Conservation (phyloP, 2,888 invertebrate genomes). For the Synergus gifuensis region DNA sequence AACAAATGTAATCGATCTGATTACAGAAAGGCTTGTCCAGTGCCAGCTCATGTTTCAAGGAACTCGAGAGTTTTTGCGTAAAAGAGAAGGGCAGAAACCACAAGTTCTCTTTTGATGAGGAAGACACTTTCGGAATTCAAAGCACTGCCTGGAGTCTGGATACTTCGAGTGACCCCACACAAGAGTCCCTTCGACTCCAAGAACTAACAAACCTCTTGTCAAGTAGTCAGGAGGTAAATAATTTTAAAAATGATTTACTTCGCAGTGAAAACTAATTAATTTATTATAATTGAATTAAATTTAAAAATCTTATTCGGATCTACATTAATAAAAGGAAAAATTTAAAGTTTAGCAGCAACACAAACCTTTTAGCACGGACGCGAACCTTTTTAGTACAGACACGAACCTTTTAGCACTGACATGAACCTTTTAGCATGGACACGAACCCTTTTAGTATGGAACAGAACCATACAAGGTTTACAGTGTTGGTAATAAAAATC, state of each 20-base stretch:
- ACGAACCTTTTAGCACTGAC: not conserved
- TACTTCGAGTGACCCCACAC: conserved; percentile 56
- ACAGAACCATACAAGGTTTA: not conserved
- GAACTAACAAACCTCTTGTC: not conserved
- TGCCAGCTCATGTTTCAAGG: conserved; percentile 61
- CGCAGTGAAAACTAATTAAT: not conserved
- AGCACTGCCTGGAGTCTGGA: conserved; percentile 65
- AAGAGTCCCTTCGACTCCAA: conserved; percentile 1
- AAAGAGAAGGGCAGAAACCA: conserved; percentile 46
- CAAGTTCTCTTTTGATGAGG: conserved; percentile 48
- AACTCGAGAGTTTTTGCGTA: conserved; percentile 52
- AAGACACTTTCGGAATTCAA: conserved; percentile 66
- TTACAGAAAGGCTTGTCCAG: conserved; percentile 46
- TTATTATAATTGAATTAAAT: not conserved
- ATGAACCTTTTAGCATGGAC: not conserved
- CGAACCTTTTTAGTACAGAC: not conserved
- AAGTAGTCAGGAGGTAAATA: not conserved
- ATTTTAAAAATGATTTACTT: not conserved
- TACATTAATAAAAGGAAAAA: too few species aligned
- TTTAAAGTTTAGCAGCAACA: not conserved
- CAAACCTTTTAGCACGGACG: not conserved
- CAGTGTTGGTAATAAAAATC: not conserved
- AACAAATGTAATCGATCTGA: not conserved
- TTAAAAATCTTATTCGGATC: too few species aligned
- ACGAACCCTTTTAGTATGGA: not conserved